These are phyloP conservation scores for Theristicus caerulescens DNA, from an alignment of 2,113 vertebrate genomes.

Conservation along the genomic window DNA sequence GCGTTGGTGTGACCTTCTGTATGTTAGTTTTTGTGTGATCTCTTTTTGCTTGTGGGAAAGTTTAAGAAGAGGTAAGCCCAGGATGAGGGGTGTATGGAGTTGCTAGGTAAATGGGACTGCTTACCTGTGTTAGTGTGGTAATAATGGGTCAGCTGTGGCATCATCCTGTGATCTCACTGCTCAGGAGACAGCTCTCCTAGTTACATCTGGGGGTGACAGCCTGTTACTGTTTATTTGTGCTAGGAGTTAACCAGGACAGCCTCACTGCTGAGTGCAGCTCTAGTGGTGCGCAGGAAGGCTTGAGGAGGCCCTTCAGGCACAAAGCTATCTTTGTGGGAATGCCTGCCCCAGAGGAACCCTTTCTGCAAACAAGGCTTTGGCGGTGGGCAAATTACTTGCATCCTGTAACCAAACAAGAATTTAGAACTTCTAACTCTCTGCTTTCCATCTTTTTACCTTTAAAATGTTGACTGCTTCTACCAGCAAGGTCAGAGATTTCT, in stretches of 20 bases:
- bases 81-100: fast-evolving
- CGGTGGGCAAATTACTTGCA: fast-evolving
- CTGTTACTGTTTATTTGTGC: fast-evolving
- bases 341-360: fast-evolving
- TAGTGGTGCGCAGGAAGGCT: fast-evolving
- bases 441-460: fast-evolving
- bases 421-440: fast-evolving
- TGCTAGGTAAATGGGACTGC: fast-evolving
- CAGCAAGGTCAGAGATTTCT: not conserved
- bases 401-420: too few species aligned
- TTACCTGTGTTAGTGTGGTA: not conserved
- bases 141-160: fast-evolving
- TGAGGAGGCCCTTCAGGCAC: too few species aligned
- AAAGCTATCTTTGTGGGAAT: fast-evolving
- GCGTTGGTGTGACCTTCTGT: fast-evolving
- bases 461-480: not conserved
- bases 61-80: fast-evolving
- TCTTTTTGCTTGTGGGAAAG: fast-evolving
- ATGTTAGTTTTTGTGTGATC: fast-evolving
- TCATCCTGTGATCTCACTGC: fast-evolving
- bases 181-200: fast-evolving
- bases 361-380: not conserved
- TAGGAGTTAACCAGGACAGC: not conserved
- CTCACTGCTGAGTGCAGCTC: fast-evolving
- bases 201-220: fast-evolving